Base-by-base conservation (phyloP, 2,888 invertebrate species). In the Rhagonycha fulva region DNA sequence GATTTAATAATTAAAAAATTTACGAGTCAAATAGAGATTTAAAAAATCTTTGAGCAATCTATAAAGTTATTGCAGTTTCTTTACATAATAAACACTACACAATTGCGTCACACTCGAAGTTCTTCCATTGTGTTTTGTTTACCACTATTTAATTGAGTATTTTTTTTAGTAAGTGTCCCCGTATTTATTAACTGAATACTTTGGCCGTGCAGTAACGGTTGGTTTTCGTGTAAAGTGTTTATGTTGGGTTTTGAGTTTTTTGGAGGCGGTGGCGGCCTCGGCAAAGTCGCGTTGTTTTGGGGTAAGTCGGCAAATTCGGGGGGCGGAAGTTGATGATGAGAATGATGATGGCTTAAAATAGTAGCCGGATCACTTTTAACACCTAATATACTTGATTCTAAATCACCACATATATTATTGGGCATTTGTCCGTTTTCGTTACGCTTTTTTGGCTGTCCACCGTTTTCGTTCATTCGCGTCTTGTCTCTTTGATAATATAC, bases 401-500 rank as follows among this genome's bases (percentile, higher is more conserved):
- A 87, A 82, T 95, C 95, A n/a, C 95, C 95, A 85, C 95, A 95
- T 79, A 95, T 95, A 83, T 94, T 95, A 85, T 95, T 95, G 9
- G 95, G 95, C 94, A 95, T 95, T 86, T 95, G 95, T 0, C 95
- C 95, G 83, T 95, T 95, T 85, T 95, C 95, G 79, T 93, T 94
- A 60, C 95, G 90, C 83, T 95, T 93, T 85, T 95, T 92, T 9
- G 89, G 86, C 75, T 89, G 90, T 83, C 90, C 90, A 11, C 90
- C 90, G 78, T 85, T 87, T 79, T 88, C 88, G 87, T 84, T 90
- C 90, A 94, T 92, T 80, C 94, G 90, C 78, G 94, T 94, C 87
- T 96, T 96, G 85, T 96, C 96, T 72, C 96, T 90, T 85, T 98
- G 97, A 85, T 98, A 98, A 87, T 97, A 98, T 0, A 98, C 96